These are phyloP conservation scores for Liolophura sinensis DNA, from an alignment of 1,140 invertebrate genomes.

Conservation along the genomic window DNA sequence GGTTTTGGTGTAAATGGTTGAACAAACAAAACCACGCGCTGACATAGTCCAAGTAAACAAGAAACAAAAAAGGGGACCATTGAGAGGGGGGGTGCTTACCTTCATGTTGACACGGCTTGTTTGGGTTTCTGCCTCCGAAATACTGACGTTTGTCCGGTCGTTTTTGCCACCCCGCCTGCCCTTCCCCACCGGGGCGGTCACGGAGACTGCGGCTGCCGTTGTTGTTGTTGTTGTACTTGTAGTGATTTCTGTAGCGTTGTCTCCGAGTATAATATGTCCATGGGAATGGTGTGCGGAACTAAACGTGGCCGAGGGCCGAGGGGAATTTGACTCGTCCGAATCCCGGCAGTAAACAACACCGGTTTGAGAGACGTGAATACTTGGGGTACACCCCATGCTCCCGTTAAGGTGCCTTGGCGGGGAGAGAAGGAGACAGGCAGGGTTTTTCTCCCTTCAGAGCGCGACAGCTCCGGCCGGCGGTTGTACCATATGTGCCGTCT, in stretches of 20 bases:
- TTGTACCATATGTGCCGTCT: too few relatives aligned
- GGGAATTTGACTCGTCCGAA: constrained; percentile 48
- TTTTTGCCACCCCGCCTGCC: neutral
- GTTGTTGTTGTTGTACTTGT: neutral
- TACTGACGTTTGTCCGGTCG: neutral
- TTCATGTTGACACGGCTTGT: constrained; percentile 12
- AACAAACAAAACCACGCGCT: too few relatives aligned
- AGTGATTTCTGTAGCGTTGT: constrained; percentile 20
- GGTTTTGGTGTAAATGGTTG: too few relatives aligned
- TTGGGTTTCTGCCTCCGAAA: constrained; percentile 15
- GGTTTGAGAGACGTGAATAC: constrained; percentile 53
- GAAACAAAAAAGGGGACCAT: neutral
- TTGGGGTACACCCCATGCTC: constrained; percentile 53
- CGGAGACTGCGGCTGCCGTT: constrained; percentile 5
- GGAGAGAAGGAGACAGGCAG: too few relatives aligned
- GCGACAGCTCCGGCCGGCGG: too few relatives aligned
- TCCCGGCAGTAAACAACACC: constrained; percentile 54
- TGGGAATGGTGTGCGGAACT: constrained; percentile 18
- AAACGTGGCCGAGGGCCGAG: constrained; percentile 29
- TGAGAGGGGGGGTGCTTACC: constrained; percentile 4
- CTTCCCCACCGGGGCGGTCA: neutral
- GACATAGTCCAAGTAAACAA: neutral
- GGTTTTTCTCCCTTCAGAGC: too few relatives aligned
- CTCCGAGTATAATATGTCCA: constrained; percentile 21
- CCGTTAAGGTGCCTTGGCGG: too few relatives aligned